Evolutionary conservation across 2,888 invertebrate genomes (phyloP).

Genomic region (Diarsia dahlii): DNA sequence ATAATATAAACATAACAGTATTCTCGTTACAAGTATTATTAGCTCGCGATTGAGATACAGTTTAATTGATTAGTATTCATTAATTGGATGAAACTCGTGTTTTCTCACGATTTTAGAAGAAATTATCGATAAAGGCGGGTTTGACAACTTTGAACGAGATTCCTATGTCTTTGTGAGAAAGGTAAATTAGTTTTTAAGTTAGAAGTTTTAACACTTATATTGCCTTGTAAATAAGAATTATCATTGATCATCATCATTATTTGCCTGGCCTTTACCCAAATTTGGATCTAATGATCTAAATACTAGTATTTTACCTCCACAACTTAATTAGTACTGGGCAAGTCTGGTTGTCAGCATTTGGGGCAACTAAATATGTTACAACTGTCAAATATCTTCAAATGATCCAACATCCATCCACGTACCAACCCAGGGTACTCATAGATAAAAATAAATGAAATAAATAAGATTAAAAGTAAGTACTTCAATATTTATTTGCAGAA

Average conservation of each 20-base stretch:
- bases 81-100: conserved; percentile 15
- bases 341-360: too few relatives aligned
- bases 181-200: not conserved
- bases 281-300: too few relatives aligned
- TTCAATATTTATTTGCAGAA: not conserved
- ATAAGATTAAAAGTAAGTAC: too few relatives aligned
- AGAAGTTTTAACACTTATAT: not conserved
- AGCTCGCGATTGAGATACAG: conserved; percentile 12
- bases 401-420: too few relatives aligned
- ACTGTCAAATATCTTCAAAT: too few relatives aligned
- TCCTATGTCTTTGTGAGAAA: not conserved
- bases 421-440: too few relatives aligned
- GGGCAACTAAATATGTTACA: too few relatives aligned
- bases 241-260: not conserved
- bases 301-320: too few relatives aligned
- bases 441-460: too few relatives aligned
- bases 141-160: not conserved
- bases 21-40: conserved; percentile 23
- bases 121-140: not conserved
- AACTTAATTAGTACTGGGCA: too few relatives aligned
- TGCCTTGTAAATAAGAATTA: not conserved
- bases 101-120: conserved; percentile 36
- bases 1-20: conserved; percentile 28
- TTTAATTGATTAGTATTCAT: conserved; percentile 38
- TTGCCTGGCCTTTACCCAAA: too few relatives aligned